Conservation (phyloP, 2,113 vertebrate species). For the Xiphias gladius region DNA sequence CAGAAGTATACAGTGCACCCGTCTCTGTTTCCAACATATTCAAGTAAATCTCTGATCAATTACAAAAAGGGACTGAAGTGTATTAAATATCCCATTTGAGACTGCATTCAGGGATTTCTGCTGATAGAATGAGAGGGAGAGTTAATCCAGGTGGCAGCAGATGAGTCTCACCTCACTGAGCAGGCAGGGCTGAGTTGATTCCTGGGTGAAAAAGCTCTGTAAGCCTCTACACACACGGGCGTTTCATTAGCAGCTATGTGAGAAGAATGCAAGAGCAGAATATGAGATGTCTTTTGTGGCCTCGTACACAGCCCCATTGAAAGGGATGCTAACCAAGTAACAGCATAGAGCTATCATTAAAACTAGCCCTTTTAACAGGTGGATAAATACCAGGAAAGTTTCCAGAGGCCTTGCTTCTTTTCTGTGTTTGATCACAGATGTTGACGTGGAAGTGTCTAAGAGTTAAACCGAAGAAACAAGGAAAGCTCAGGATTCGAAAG, state of each 20-base stretch:
- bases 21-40: neutral
- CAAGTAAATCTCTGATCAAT: neutral
- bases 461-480: neutral
- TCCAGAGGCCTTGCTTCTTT: neutral
- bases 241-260: slow-evolving; percentile 70
- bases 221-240: slow-evolving; percentile 27
- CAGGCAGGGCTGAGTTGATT: slow-evolving; percentile 21
- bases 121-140: slow-evolving; percentile 9
- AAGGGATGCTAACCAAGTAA: slow-evolving; percentile 42
- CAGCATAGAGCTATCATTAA: slow-evolving; percentile 34
- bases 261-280: slow-evolving; percentile 51
- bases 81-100: slow-evolving; percentile 15
- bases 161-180: slow-evolving; percentile 35
- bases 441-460: neutral
- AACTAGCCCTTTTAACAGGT: neutral
- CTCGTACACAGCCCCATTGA: neutral
- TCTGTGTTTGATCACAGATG: neutral
- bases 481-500: neutral
- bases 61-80: neutral
- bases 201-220: slow-evolving; percentile 8
- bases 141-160: slow-evolving; percentile 12
- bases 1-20: neutral
- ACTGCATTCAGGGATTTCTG: neutral
- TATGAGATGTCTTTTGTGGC: slow-evolving; percentile 28
- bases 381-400: neutral